Evolutionary conservation across 1,140 invertebrate species (phyloP).

Genomic region (Homalodisca vitripennis): DNA sequence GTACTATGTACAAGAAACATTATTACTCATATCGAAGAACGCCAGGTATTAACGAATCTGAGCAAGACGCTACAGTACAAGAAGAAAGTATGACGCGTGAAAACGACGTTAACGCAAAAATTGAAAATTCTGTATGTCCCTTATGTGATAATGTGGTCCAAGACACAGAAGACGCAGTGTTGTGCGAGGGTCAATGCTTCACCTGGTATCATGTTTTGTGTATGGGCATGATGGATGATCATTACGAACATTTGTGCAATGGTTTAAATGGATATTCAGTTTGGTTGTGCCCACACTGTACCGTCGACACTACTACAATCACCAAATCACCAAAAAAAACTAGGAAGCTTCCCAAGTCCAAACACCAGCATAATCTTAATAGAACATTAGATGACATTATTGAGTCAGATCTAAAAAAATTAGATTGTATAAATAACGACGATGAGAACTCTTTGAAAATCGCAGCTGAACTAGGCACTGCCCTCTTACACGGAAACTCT

Average conservation of each 20-base stretch:
- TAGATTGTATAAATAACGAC: not conserved
- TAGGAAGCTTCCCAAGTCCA: not conserved
- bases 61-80: too few relatives aligned
- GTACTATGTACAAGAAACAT: too few relatives aligned
- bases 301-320: not conserved
- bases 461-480: not conserved
- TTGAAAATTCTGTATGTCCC: too few relatives aligned
- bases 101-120: too few relatives aligned
- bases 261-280: not conserved
- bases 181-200: not conserved
- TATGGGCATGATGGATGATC: not conserved
- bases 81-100: too few relatives aligned
- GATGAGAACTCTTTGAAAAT: not conserved
- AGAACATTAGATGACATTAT: not conserved
- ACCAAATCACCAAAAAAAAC: not conserved
- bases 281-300: not conserved
- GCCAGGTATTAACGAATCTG: too few relatives aligned
- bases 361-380: not conserved
- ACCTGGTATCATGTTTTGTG: not conserved
- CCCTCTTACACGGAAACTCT: not conserved
- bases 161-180: not conserved
- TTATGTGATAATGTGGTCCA: not conserved
- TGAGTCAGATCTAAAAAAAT: not conserved
- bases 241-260: not conserved
- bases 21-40: too few relatives aligned